A percentile compares a stretch with the other conserved stretches of the same genome.
Conservation (phyloP, 2,797 vertebrate species). For the Atherinosoma microstoma region DNA sequence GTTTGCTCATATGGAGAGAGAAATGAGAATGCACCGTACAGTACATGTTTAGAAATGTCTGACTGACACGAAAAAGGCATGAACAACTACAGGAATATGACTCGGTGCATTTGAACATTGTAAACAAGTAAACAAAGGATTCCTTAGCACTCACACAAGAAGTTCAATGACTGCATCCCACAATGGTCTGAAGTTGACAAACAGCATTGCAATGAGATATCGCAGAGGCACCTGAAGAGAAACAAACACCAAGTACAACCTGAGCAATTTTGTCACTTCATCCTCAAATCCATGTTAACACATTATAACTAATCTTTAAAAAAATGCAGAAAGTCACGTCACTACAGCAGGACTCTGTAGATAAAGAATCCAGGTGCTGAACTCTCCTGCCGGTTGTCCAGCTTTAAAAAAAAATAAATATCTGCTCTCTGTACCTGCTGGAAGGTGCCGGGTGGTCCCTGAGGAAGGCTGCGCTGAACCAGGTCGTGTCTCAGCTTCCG, state of each 20-base stretch:
- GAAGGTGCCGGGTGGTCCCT: conserved; percentile 75
- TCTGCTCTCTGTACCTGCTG: conserved; percentile 85
- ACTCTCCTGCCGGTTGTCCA: background rate
- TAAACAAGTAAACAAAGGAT: background rate
- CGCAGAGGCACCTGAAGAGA: conserved; percentile 89
- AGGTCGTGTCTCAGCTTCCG: conserved; percentile 93
- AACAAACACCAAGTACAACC: background rate
- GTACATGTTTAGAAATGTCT: background rate
- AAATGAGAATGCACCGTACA: background rate
- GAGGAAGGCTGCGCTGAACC: conserved; percentile 82
- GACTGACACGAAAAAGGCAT: background rate
- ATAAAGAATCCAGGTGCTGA: background rate
- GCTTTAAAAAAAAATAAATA: background rate
- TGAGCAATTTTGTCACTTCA: background rate
- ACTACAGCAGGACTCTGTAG: background rate
- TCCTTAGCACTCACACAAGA: conserved; percentile 85
- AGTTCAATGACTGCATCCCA: conserved; percentile 96
- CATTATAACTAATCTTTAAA: too few species aligned
- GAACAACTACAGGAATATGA: background rate
- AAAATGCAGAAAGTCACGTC: background rate
- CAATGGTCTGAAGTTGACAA: conserved; percentile 93
- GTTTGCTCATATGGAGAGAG: too few species aligned
- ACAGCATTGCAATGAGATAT: conserved; percentile 95
- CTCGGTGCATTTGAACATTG: background rate
- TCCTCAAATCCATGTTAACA: too few species aligned